Evolutionary conservation across 2,797 vertebrate species (phyloP).

Genomic region (Myripristis murdjan): DNA sequence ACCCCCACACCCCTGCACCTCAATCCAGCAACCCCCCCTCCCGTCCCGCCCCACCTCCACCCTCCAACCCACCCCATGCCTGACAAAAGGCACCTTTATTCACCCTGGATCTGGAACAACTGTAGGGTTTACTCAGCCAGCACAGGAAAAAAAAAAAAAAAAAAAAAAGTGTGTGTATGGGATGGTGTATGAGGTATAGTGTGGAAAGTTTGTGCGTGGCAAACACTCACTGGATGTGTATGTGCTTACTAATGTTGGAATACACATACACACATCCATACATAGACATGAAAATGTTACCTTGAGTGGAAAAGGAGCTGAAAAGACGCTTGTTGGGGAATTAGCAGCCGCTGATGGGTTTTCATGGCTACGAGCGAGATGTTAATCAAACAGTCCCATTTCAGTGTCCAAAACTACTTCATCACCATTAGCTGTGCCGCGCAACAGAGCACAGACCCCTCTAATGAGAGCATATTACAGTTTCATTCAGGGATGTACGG

Average conservation of each 20-base stretch:
- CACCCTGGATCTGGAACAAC: constrained; percentile 78
- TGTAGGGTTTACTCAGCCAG: constrained; percentile 78
- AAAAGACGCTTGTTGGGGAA: constrained; percentile 72
- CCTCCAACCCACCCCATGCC: constrained; percentile 69
- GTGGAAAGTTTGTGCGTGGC: constrained; percentile 78
- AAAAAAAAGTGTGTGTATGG: too few species aligned
- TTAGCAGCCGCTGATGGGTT: constrained; percentile 24
- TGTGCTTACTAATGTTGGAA: constrained; percentile 55
- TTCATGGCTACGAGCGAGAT: constrained; percentile 7
- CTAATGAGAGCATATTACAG: not conserved
- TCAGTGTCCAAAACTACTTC: constrained; percentile 24
- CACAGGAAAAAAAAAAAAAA: constrained; percentile 50
- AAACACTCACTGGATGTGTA: constrained; percentile 70
- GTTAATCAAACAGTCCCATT: too few species aligned
- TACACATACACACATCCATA: constrained; percentile 23
- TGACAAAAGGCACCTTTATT: constrained; percentile 98
- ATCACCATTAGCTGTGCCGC: constrained; percentile 20
- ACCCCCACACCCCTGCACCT: constrained; percentile 70
- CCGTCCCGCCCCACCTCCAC: constrained; percentile 69
- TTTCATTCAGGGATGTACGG: not conserved
- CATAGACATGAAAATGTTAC: constrained; percentile 45
- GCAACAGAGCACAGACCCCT: not conserved
- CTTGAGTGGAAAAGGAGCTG: constrained; percentile 64
- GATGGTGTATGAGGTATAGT: constrained; percentile 30
- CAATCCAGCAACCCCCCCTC: constrained; percentile 63